Conservation (phyloP, 1,140 invertebrate species). For the Pseudomyrmex flavicornis region DNA sequence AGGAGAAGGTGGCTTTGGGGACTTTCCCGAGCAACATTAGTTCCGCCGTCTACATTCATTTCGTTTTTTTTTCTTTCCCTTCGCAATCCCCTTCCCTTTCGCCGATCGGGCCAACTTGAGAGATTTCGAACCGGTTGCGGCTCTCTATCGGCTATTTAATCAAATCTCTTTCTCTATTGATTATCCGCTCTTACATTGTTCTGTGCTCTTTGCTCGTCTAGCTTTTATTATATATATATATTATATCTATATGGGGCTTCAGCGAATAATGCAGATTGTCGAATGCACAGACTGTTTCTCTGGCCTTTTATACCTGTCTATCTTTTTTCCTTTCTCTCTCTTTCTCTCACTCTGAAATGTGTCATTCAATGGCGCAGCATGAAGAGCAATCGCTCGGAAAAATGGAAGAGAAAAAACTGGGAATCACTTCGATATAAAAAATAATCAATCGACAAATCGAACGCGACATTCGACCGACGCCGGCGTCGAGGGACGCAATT, state of each 20-base stretch:
- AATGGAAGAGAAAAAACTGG: neutral
- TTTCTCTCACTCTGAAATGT: neutral
- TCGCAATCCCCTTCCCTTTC: neutral
- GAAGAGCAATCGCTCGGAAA: conserved; percentile 4
- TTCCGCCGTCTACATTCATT: conserved; percentile 1
- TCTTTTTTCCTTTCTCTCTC: too few relatives aligned
- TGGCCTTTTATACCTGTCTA: neutral
- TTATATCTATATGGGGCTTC: neutral
- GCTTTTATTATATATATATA: conserved; percentile 12
- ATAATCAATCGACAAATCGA: neutral
- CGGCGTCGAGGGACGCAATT: conserved; percentile 12
- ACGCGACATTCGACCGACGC: neutral
- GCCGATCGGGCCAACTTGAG: neutral
- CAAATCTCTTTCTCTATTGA: conserved; percentile 27
- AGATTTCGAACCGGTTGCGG: conserved; percentile 14
- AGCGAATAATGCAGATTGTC: conserved; percentile 32
- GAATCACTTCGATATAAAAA: neutral
- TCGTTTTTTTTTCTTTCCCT: neutral
- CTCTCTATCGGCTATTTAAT: conserved; percentile 56
- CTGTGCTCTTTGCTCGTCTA: neutral
- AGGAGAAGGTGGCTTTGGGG: neutral
- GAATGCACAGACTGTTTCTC: neutral
- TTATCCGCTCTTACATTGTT: neutral
- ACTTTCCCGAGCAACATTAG: conserved; percentile 47
- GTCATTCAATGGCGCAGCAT: conserved; percentile 12